Evolutionary conservation across 2,113 vertebrate genomes (phyloP).

Genomic region (Ptyas mucosa): DNA sequence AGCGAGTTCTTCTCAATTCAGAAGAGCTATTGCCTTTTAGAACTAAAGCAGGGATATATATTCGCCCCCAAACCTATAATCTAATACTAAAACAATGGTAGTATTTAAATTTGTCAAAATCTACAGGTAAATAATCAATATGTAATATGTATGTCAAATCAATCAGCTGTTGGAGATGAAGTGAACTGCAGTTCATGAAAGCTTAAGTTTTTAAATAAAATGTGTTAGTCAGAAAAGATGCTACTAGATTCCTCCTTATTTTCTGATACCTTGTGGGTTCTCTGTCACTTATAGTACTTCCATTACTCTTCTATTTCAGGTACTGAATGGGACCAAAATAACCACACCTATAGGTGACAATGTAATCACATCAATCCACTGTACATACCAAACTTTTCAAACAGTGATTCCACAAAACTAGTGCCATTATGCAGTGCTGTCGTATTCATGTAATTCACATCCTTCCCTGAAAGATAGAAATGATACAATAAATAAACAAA

Average conservation of each 20-base stretch:
- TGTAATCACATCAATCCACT: neutral
- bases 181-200: neutral
- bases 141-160: neutral
- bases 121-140: neutral
- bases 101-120: neutral
- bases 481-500: neutral
- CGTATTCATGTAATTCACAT: conserved; percentile 87
- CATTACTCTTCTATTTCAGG: neutral
- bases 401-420: conserved; percentile 96
- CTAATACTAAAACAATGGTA: neutral
- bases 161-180: neutral
- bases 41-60: neutral
- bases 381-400: conserved; percentile 90
- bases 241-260: neutral
- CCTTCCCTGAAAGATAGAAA: conserved; percentile 73
- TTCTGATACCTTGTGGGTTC: neutral
- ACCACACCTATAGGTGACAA: neutral
- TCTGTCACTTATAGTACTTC: neutral
- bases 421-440: conserved; percentile 89
- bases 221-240: neutral
- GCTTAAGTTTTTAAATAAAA: neutral
- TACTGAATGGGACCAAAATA: neutral
- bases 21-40: neutral
- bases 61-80: neutral
- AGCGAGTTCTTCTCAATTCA: neutral